Evolutionary conservation across 1,140 invertebrate genomes (phyloP).

Genomic region (Grapholita molesta): DNA sequence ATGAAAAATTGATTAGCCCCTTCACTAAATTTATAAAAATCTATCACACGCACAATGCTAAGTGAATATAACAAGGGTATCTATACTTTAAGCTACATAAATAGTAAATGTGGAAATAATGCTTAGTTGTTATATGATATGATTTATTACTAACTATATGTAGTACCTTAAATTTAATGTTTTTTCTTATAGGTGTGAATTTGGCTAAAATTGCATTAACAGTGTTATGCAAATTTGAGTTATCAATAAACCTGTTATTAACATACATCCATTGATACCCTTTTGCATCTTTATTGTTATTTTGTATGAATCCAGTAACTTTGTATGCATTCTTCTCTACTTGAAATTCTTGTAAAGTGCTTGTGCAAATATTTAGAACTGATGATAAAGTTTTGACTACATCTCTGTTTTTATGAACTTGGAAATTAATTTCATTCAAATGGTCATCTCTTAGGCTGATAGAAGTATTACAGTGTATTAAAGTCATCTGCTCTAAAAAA

Average conservation of each 20-base stretch:
- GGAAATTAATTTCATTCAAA: constrained; percentile 77
- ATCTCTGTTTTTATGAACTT: constrained; percentile 77
- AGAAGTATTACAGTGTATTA: constrained; percentile 79
- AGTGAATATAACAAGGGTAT: no score
- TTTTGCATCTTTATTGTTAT: constrained; percentile 61
- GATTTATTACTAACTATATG: no score
- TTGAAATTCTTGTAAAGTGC: constrained; percentile 71
- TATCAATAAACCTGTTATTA: constrained; percentile 79
- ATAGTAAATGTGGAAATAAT: no score
- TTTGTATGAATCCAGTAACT: constrained; percentile 78
- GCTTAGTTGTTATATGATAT: no score
- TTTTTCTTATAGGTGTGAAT: constrained; percentile 13
- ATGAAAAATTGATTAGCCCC: no score
- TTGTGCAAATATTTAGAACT: constrained; percentile 70
- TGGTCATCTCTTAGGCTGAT: constrained; percentile 81
- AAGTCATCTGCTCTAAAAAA: constrained; percentile 78
- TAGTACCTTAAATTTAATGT: constrained; percentile 43
- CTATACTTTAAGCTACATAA: no score
- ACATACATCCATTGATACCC: constrained; percentile 81
- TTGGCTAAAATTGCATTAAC: constrained; percentile 70
- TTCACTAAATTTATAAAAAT: no score
- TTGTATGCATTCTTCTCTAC: constrained; percentile 74
- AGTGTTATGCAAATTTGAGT: constrained; percentile 77
- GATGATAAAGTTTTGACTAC: constrained; percentile 74
- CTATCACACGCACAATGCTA: no score